phyloP scores from a whole-genome alignment of 2,113 vertebrate species.

The Ochotona curzoniae region DNA sequence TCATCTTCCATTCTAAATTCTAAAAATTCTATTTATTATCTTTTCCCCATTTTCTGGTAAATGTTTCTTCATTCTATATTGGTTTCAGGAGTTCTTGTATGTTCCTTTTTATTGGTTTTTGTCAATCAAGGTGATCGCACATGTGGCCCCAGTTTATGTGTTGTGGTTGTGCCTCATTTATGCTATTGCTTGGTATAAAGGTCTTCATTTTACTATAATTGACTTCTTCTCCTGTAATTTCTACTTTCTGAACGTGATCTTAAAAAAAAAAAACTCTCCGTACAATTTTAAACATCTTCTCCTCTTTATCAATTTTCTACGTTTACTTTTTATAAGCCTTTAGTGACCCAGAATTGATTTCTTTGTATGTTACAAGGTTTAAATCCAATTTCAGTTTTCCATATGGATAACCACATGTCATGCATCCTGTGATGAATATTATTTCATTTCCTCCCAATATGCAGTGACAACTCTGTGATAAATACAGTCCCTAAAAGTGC shows the following conservation, averaged over 20 bases:
- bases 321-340: slow-evolving; percentile 21
- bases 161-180: slow-evolving; percentile 11
- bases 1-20: slow-evolving; percentile 7
- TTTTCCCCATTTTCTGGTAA: slow-evolving; percentile 9
- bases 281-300: neutral
- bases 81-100: slow-evolving; percentile 10
- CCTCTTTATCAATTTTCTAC: neutral
- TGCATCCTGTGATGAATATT: neutral
- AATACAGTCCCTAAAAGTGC: neutral
- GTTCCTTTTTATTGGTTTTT: neutral
- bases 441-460: neutral
- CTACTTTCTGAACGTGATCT: neutral
- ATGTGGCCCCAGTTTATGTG: neutral
- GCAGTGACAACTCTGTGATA: neutral
- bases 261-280: neutral
- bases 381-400: slow-evolving; percentile 31
- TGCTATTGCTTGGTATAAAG: neutral
- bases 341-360: slow-evolving; percentile 10
- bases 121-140: neutral
- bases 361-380: neutral
- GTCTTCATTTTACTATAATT: slow-evolving; percentile 12
- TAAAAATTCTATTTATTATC: neutral
- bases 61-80: slow-evolving; percentile 20
- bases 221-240: slow-evolving; percentile 9
- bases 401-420: neutral